Percentiles rank a stretch among this genome's conserved stretches.
These are phyloP conservation scores for Epirrita christyi DNA, from an alignment of 2,888 invertebrate species.

Conservation along the genomic window DNA sequence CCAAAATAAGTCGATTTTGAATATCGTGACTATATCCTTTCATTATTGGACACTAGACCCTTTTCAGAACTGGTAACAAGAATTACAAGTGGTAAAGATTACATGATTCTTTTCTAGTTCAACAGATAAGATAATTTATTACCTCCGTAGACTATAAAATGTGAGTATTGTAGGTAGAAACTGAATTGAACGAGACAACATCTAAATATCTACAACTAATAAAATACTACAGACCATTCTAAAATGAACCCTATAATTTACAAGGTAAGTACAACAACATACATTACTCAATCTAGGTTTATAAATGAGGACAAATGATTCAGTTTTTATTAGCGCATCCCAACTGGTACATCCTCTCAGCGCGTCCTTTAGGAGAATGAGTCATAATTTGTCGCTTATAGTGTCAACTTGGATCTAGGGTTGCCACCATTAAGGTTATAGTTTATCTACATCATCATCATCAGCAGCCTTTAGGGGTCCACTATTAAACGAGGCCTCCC, in stretches of 20 bases:
- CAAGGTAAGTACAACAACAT: too few species aligned
- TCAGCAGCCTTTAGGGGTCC: too few species aligned
- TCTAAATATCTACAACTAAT: background rate
- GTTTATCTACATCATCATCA: background rate
- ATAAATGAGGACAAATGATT: conserved; percentile 43
- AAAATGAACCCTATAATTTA: conserved; percentile 2
- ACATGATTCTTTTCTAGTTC: too few species aligned
- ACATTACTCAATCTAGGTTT: conserved; percentile 18
- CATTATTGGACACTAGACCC: too few species aligned
- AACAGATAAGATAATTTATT: background rate
- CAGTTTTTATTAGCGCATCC: conserved; percentile 43
- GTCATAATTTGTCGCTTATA: conserved; percentile 21
- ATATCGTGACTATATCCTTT: too few species aligned
- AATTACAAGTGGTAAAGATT: too few species aligned
- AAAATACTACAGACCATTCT: background rate
- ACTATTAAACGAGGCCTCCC: too few species aligned
- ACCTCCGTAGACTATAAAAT: background rate
- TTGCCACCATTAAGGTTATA: too few species aligned
- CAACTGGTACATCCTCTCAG: conserved; percentile 20
- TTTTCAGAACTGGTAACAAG: too few species aligned
- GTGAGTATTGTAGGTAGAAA: background rate
- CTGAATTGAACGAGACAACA: background rate
- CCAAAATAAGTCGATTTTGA: too few species aligned
- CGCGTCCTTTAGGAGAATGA: conserved; percentile 22
- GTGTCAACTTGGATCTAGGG: conserved; percentile 6